phyloP scores from a whole-genome alignment of 2,113 vertebrate species.

The Etheostoma spectabile region DNA sequence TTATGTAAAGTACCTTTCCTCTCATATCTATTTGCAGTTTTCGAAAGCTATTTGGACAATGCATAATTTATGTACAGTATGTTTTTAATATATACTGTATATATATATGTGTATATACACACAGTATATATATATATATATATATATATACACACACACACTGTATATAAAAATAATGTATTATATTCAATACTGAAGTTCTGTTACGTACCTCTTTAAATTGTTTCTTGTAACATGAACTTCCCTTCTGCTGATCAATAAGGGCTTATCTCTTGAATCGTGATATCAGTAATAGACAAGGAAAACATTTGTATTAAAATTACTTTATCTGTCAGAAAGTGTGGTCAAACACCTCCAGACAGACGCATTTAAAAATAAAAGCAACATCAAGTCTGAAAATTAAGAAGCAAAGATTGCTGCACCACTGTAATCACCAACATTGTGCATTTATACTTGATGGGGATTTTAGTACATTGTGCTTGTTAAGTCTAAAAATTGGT shows the following conservation, averaged over 20 bases:
- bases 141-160: too few species aligned
- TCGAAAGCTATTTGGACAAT: background rate
- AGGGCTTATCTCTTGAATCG: background rate
- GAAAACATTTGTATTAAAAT: background rate
- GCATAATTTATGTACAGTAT: background rate
- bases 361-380: background rate
- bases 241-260: background rate
- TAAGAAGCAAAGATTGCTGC: background rate
- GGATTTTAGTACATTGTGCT: constrained; percentile 1
- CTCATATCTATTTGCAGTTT: too few species aligned
- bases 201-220: background rate
- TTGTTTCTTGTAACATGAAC: background rate
- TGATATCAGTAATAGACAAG: background rate
- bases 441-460: background rate
- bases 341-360: background rate
- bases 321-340: background rate
- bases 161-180: too few species aligned
- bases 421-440: background rate
- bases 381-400: background rate
- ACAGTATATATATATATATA: background rate
- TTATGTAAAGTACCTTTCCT: too few species aligned
- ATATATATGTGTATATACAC: background rate
- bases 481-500: constrained; percentile 12
- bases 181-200: too few species aligned
- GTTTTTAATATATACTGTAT: background rate